Percentiles rank a stretch among this genome's conserved stretches.
These are phyloP conservation scores for Agrilus cyanescens DNA, from an alignment of 2,888 invertebrate species.

Conservation along the genomic window DNA sequence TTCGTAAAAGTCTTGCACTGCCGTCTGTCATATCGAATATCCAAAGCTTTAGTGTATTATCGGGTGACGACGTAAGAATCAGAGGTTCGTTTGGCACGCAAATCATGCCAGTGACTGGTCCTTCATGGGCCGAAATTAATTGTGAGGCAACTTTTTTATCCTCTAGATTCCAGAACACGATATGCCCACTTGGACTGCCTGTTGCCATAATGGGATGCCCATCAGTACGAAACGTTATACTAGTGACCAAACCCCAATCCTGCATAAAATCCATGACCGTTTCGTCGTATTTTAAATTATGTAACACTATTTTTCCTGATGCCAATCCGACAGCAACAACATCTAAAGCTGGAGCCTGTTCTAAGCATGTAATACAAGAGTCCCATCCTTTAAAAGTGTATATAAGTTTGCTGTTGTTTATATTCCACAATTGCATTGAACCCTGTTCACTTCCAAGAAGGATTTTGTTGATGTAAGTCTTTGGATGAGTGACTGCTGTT, in stretches of 20 bases:
- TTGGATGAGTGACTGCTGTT: slow-evolving; percentile 79
- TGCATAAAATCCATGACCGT: slow-evolving; percentile 75
- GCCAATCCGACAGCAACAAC: slow-evolving; percentile 79
- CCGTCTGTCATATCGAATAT: slow-evolving; percentile 90
- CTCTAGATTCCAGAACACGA: slow-evolving; percentile 91
- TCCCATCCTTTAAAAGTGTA: slow-evolving; percentile 69
- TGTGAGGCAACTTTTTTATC: slow-evolving; percentile 69
- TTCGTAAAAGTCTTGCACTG: slow-evolving; percentile 65
- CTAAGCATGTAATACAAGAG: slow-evolving; percentile 57
- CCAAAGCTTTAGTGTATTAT: slow-evolving; percentile 86
- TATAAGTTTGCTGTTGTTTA: slow-evolving; percentile 62
- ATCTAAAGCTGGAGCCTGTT: slow-evolving; percentile 86
- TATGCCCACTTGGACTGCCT: slow-evolving; percentile 69
- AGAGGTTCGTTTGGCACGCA: slow-evolving; percentile 84
- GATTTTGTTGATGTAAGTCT: slow-evolving; percentile 89
- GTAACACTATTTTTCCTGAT: slow-evolving; percentile 70
- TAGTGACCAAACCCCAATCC: slow-evolving; percentile 82
- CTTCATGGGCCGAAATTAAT: slow-evolving; percentile 65
- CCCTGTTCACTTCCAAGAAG: slow-evolving; percentile 80
- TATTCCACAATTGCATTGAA: slow-evolving; percentile 78
- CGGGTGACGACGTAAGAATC: slow-evolving; percentile 82
- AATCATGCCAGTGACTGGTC: slow-evolving; percentile 63
- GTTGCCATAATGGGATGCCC: slow-evolving; percentile 77
- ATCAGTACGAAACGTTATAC: slow-evolving; percentile 78
- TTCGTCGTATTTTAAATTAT: slow-evolving; percentile 79